Evolutionary conservation across 2,797 vertebrate species (phyloP).

Genomic region (Tokudaia tokunoshimensis): DNA sequence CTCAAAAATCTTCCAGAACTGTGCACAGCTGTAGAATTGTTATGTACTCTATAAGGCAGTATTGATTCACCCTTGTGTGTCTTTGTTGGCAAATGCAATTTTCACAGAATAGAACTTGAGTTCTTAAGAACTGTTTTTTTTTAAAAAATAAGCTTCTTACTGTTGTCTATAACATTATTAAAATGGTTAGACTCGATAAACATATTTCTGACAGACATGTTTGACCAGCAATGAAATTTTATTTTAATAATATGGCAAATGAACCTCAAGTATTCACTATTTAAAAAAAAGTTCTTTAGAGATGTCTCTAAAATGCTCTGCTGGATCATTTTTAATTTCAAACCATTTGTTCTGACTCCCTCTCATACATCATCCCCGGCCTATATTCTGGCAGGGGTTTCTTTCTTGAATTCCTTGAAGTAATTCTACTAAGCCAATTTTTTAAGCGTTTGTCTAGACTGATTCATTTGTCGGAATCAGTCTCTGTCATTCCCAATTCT

Average conservation of each 20-base stretch:
- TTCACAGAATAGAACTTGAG: conserved; percentile 5
- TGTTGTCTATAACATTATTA: not conserved
- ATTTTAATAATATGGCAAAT: conserved; percentile 8
- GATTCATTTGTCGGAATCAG: conserved; percentile 34
- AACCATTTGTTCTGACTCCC: not conserved
- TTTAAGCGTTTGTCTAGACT: conserved; percentile 41
- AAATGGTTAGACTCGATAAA: not conserved
- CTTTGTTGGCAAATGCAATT: conserved; percentile 38
- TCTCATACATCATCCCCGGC: not conserved
- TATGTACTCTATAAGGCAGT: not conserved
- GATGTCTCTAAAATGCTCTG: not conserved
- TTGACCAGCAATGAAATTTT: conserved; percentile 28
- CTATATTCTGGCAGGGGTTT: not conserved
- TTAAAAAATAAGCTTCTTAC: not conserved
- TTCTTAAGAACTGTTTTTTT: not conserved
- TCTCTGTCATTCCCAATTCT: conserved; percentile 23
- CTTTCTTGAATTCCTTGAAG: conserved; percentile 10
- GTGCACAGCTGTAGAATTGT: not conserved
- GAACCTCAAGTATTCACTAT: not conserved
- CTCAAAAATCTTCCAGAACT: not conserved
- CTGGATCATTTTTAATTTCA: not conserved
- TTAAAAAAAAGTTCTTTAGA: not conserved
- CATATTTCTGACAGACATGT: not conserved
- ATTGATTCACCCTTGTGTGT: not conserved
- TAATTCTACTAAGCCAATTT: conserved; percentile 33